A percentile compares a stretch with the other conserved stretches of the same genome.
Conservation (phyloP, 1,140 invertebrate species). For the Drosophila nebulosa region DNA sequence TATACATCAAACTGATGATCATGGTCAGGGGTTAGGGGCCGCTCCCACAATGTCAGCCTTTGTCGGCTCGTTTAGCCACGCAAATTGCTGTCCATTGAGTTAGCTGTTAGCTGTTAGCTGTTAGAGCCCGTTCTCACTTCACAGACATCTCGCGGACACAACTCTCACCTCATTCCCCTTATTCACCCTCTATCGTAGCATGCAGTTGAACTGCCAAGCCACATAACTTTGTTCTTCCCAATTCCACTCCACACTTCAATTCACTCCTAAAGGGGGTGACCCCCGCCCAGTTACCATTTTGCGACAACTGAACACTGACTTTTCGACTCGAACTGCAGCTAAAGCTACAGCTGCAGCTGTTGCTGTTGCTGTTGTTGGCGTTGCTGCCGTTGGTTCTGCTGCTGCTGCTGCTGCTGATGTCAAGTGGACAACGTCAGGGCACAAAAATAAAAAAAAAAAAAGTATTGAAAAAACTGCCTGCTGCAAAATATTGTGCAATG, state of each 20-base stretch:
- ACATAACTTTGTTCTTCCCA: slow-evolving; percentile 53
- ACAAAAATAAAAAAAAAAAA: slow-evolving; percentile 13
- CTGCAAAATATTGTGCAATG: slow-evolving; percentile 66
- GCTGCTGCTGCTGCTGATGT: slow-evolving; percentile 28
- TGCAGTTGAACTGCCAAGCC: slow-evolving; percentile 20
- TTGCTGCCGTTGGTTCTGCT: slow-evolving; percentile 1
- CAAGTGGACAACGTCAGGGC: slow-evolving; percentile 60
- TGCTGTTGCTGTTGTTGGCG: slow-evolving; percentile 1
- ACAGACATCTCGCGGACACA: slow-evolving; percentile 9
- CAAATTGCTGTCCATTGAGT: slow-evolving; percentile 75
- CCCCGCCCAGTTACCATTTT: slow-evolving; percentile 18
- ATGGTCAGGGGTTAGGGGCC: not conserved
- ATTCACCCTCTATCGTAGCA: not conserved
- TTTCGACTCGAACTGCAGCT: slow-evolving; percentile 42
- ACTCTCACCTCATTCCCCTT: slow-evolving; percentile 1
- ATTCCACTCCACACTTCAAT: slow-evolving; percentile 2
- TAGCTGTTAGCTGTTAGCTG: slow-evolving; percentile 46
- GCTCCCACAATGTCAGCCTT: slow-evolving; percentile 41
- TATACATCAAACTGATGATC: not conserved
- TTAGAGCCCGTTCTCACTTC: slow-evolving; percentile 16
- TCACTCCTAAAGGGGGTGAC: too few species aligned
- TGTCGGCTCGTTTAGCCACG: slow-evolving; percentile 70
- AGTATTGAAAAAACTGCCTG: slow-evolving; percentile 39
- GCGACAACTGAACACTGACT: slow-evolving; percentile 72
- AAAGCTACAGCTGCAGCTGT: slow-evolving; percentile 16